phyloP scores from a whole-genome alignment of 1,140 invertebrate species.

The Penaeus chinensis region DNA sequence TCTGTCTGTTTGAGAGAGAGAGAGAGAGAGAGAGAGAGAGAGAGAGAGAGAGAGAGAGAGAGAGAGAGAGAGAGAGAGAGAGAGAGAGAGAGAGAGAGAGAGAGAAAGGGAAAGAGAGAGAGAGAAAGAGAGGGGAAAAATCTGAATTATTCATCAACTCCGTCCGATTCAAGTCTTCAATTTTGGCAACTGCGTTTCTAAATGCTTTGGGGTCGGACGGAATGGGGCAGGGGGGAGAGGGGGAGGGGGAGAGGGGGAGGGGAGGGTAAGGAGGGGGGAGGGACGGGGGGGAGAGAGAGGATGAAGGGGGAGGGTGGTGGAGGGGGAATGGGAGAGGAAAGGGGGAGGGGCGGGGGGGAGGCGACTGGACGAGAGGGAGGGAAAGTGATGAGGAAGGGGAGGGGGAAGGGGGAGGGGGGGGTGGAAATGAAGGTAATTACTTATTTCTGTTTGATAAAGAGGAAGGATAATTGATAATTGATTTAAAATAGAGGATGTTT shows the following conservation, averaged over 20 bases:
- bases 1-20: too few relatives aligned
- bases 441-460: too few relatives aligned
- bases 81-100: conserved; percentile 35
- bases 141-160: not conserved
- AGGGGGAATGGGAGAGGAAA: not conserved
- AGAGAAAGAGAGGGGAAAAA: not conserved
- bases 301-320: not conserved
- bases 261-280: not conserved
- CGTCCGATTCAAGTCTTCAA: not conserved
- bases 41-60: conserved; percentile 10
- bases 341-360: not conserved
- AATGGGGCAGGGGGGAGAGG: too few relatives aligned
- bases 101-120: not conserved
- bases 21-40: not conserved
- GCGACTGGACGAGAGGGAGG: not conserved
- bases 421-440: too few relatives aligned
- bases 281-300: conserved; percentile 19
- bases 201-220: not conserved
- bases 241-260: not conserved
- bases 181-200: not conserved
- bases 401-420: not conserved
- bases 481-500: too few relatives aligned
- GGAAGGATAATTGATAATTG: too few relatives aligned
- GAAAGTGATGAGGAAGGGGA: not conserved
- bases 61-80: conserved; percentile 28